Evolutionary conservation across 2,797 vertebrate genomes (phyloP), one percentile per base, ranked within the genome.

Genomic region (Phylloscopus collybita): DNA sequence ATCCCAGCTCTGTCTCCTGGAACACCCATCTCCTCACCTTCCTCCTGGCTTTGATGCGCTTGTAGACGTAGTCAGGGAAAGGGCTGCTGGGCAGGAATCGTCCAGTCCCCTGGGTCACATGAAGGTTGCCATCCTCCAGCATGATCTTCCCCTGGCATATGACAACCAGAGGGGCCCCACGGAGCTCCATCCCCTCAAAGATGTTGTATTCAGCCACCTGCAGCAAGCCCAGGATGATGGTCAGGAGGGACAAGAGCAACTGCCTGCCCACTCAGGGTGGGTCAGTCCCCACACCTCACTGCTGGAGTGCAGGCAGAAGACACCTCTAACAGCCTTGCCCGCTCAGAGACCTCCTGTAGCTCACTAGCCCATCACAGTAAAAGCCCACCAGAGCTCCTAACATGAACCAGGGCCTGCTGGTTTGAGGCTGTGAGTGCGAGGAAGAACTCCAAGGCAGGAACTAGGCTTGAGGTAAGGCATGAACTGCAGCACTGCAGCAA

Each of bases 91-190:
- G 98, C 79, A 99, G 98, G 97, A 99, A 99, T 95, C 98, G 99
- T 10, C 99, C 99, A 1, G 98, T 98, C 19, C 99, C 99, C 26
- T 98, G 98, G 61, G 98, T 98, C 96, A 98, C 98, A 1, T 99
- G 99, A 90, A 99, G 98, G 93, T 98, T 99, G 69, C 98, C 98
- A 1, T 99, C 99, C 86, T 99, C 99, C 98, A 99, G 96, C 94
- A 99, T 98, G 66, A 99, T 99, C 98, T 99, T 99, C 32, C 99
- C 99, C 98, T 99, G 99, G 97, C 99, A 99, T 90, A 99, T 99
- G 88, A 99, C 99, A 94, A 99, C 98, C 61, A 98, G 96, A 0
- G 99, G 99, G 13, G 98, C 99, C 26, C 99, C 99, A 7, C 98
- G 98, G 50, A 99, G 98, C 98, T 99, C 99, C 98, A 99, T 98